Conservation (phyloP, 2,113 vertebrate species). For the Brachyistius frenatus region DNA sequence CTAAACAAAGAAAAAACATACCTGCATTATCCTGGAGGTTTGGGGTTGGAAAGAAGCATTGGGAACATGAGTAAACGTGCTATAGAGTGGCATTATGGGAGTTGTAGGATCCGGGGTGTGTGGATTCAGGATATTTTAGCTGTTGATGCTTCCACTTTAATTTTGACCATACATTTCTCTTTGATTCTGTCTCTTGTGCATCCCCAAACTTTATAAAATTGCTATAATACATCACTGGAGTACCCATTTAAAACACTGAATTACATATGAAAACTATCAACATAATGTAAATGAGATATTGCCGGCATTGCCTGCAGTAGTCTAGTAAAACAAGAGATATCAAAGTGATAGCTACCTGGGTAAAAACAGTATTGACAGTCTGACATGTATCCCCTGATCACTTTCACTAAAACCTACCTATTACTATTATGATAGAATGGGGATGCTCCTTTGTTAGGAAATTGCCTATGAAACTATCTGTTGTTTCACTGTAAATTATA, state of each 20-base stretch:
- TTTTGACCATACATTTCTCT: no score
- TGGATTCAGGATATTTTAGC: background rate
- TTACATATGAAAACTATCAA: constrained; percentile 2
- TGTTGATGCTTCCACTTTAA: background rate
- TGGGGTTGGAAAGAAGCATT: no score
- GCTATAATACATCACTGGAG: background rate
- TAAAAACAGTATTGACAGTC: background rate
- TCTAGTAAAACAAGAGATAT: no score
- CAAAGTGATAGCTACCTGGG: background rate
- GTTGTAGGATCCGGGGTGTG: background rate
- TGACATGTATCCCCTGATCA: background rate
- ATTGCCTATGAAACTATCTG: constrained; percentile 30
- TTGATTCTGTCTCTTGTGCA: background rate
- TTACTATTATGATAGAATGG: constrained; percentile 8
- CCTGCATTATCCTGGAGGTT: no score
- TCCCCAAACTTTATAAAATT: background rate
- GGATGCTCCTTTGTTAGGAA: constrained; percentile 24
- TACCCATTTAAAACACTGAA: background rate
- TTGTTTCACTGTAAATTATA: constrained; percentile 18
- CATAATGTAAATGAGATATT: background rate
- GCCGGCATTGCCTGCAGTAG: background rate
- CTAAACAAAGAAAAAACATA: no score
- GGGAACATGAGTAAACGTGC: no score
- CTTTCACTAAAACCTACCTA: background rate
- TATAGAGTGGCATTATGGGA: background rate